Evolutionary conservation across 2,113 vertebrate species (phyloP), one percentile per base, ranked within the genome.

Genomic region (Numenius arquata): DNA sequence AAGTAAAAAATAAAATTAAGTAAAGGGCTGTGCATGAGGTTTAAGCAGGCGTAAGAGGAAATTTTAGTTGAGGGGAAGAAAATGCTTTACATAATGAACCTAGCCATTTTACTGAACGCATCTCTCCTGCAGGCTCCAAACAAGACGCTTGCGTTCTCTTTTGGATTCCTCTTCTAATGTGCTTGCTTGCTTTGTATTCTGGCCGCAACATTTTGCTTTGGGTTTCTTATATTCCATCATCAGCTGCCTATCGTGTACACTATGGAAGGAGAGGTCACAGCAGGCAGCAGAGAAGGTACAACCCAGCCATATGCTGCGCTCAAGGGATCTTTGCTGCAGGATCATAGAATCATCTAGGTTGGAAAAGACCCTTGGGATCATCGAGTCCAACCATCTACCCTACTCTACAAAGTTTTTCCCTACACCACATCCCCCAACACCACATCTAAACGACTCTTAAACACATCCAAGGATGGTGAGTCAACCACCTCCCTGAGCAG

Each of bases 141-240:
- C 2, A 5, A 47, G 48, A 53, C 12, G 30, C 12, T 55, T 36
- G 38, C 1, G 4, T 14, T 36, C 3, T 19, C 38, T 73, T 61
- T 23, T 21, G 4, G 22, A 45, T 36, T 62, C 15, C 10, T 73
- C 13, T 53, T 83, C 11, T 5, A 10, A 38, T 12, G 2, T 11
- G 30, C 27, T 81, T 55, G 40, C n/a, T 81, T 56, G n/a, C 27
- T 81, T 56, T 23, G 27, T 8, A 19, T 5, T 48, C 56, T 52
- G 65, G 15, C 47, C 0, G 0, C 8, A 38, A 5, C 3, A 23
- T 1, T 8, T 15, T 48, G 27, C 36, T 77, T 62, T 58, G 23
- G 56, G 23, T 52, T n/a, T 81, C 68, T 50, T 50, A 2, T 30
- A 19, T 6, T 41, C 22, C 7, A 8, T 15, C 8, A 59, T 8